Percentiles rank a stretch among this genome's conserved stretches.
These are phyloP conservation scores for Protodeltote pygarga DNA, from an alignment of 2,888 invertebrate species.

Conservation along the genomic window DNA sequence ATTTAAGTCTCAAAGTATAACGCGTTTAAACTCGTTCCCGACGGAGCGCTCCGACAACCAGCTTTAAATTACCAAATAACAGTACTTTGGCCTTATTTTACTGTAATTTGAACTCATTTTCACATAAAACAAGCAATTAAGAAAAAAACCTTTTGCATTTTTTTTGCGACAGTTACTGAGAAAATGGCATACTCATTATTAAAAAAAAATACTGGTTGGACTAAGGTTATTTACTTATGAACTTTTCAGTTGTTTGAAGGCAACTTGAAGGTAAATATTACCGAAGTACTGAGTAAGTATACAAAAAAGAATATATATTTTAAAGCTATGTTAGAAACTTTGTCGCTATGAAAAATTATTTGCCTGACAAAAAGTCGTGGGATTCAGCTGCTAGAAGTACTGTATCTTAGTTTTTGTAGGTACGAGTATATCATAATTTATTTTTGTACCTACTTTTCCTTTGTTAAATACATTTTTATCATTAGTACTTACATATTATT, in stretches of 20 bases:
- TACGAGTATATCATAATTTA: too few species aligned
- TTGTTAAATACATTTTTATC: too few species aligned
- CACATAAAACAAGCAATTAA: constrained; percentile 14
- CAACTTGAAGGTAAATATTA: too few species aligned
- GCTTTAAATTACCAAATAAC: constrained; percentile 8
- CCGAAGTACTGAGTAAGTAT: too few species aligned
- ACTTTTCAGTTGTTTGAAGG: constrained; percentile 26
- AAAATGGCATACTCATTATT: constrained; percentile 5
- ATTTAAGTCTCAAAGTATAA: not conserved
- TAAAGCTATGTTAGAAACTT: too few species aligned
- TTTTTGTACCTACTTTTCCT: too few species aligned
- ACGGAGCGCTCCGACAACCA: constrained; percentile 17
- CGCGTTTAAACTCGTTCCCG: constrained; percentile 17
- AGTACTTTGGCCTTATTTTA: constrained; percentile 3
- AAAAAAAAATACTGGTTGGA: constrained; percentile 3
- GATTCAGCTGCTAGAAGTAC: too few species aligned
- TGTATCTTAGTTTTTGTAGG: too few species aligned
- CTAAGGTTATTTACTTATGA: constrained; percentile 29
- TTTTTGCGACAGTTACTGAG: constrained; percentile 2
- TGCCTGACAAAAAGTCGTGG: too few species aligned
- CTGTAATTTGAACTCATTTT: constrained; percentile 9
- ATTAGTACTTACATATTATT: too few species aligned
- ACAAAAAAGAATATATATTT: too few species aligned
- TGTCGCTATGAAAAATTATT: too few species aligned
- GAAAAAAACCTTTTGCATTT: not conserved